Evolutionary conservation across 2,888 invertebrate species (phyloP).

Genomic region (Sphaeridia pumilis): DNA sequence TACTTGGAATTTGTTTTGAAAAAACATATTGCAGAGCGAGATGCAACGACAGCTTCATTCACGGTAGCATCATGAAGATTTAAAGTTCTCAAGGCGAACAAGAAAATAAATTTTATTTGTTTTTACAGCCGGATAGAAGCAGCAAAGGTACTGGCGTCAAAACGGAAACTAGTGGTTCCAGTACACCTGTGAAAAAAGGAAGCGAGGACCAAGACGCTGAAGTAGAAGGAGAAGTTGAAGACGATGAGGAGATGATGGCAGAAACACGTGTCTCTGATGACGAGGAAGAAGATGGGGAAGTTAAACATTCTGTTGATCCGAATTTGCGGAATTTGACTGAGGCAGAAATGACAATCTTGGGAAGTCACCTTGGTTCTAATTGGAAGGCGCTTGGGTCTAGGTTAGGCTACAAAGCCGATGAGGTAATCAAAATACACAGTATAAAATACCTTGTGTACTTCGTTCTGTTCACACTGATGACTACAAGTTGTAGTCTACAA

Average conservation of each 20-base stretch:
- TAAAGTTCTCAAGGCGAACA: too few relatives aligned
- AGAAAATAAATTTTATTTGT: background rate
- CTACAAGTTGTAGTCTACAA: background rate
- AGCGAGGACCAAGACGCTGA: conserved; percentile 40
- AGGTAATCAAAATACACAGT: conserved; percentile 39
- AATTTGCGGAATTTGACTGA: conserved; percentile 42
- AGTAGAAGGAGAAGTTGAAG: conserved; percentile 37
- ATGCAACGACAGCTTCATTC: conserved; percentile 32
- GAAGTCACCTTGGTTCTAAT: conserved; percentile 49
- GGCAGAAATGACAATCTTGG: conserved; percentile 37
- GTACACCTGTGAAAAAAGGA: conserved; percentile 37
- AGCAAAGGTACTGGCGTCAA: conserved; percentile 4
- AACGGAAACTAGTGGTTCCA: conserved; percentile 44
- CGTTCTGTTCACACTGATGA: background rate
- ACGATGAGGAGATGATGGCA: conserved; percentile 46
- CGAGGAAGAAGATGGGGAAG: conserved; percentile 35
- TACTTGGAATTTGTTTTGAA: conserved; percentile 79
- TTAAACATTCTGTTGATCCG: conserved; percentile 37
- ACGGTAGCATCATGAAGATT: too few relatives aligned
- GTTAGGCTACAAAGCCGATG: conserved; percentile 49
- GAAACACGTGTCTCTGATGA: conserved; percentile 40
- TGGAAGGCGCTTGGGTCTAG: conserved; percentile 77
- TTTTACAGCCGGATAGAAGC: conserved; percentile 6
- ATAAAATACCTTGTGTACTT: too few relatives aligned
- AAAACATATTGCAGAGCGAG: conserved; percentile 58